Conservation (phyloP, 2,797 vertebrate species). For the Tolypeutes matacus region DNA sequence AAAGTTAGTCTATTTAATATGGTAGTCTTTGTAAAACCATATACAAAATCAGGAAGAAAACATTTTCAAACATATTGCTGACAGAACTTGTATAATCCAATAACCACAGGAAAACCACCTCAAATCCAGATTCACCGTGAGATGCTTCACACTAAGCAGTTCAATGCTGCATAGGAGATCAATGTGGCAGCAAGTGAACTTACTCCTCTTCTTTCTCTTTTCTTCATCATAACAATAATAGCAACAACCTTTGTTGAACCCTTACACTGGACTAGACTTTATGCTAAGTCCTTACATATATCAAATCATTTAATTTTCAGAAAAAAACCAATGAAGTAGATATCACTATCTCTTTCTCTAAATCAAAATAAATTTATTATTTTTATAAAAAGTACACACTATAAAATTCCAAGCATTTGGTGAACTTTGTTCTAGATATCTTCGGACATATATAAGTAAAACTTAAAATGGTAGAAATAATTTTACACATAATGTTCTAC, state of each 20-base stretch:
- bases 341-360: background rate
- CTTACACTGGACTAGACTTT: background rate
- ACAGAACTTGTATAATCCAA: constrained; percentile 82
- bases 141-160: background rate
- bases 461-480: background rate
- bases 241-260: background rate
- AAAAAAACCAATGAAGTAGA: background rate
- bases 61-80: constrained; percentile 82
- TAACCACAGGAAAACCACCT: constrained; percentile 69
- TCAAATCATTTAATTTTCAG: background rate
- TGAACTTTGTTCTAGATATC: background rate
- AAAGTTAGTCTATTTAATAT: constrained; percentile 83
- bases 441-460: background rate
- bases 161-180: background rate
- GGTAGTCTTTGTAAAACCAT: constrained; percentile 82
- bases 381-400: background rate
- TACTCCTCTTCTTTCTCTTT: background rate
- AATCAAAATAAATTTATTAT: background rate
- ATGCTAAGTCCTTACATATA: background rate
- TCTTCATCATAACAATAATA: background rate
- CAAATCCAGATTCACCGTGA: background rate
- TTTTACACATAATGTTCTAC: background rate
- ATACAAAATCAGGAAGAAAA: constrained; percentile 86
- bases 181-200: background rate
- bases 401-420: background rate